Evolutionary conservation across 2,888 invertebrate genomes (phyloP).

Genomic region (Baccha elongata): DNA sequence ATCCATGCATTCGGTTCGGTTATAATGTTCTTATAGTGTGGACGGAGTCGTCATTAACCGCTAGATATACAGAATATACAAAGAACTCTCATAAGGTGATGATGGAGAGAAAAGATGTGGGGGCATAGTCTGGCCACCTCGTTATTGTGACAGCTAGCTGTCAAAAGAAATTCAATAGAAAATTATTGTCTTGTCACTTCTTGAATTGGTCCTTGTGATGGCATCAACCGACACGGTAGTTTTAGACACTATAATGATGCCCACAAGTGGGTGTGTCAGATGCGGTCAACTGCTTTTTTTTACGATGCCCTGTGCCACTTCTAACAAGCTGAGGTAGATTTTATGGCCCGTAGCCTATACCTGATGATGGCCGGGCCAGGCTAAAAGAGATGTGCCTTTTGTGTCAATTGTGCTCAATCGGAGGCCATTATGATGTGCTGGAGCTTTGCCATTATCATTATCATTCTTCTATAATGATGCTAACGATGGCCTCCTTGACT

Average conservation of each 20-base stretch:
- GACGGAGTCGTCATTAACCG: constrained; percentile 46
- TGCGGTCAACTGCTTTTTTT: constrained; percentile 36
- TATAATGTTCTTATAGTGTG: constrained; percentile 26
- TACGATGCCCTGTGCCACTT: constrained; percentile 12
- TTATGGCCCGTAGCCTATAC: constrained; percentile 29
- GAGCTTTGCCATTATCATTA: constrained; percentile 58
- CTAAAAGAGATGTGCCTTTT: constrained; percentile 31
- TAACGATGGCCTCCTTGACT: constrained; percentile 46
- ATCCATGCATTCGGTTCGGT: constrained; percentile 37
- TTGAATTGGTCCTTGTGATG: constrained; percentile 43
- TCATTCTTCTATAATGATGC: constrained; percentile 44
- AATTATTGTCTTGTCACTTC: constrained; percentile 69
- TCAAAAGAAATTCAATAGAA: constrained; percentile 67
- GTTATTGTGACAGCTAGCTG: constrained; percentile 72
- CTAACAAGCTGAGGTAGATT: constrained; percentile 42
- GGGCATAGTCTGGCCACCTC: constrained; percentile 40
- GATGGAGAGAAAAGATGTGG: background rate
- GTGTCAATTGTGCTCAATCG: constrained; percentile 68
- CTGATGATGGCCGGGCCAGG: background rate
- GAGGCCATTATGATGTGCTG: constrained; percentile 52
- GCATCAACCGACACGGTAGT: background rate
- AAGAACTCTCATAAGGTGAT: background rate
- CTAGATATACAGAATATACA: constrained; percentile 10
- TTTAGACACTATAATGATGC: constrained; percentile 55
- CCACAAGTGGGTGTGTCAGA: constrained; percentile 59